Evolutionary conservation across 2,113 vertebrate species (phyloP).

Genomic region (Peromyscus polionotus): DNA sequence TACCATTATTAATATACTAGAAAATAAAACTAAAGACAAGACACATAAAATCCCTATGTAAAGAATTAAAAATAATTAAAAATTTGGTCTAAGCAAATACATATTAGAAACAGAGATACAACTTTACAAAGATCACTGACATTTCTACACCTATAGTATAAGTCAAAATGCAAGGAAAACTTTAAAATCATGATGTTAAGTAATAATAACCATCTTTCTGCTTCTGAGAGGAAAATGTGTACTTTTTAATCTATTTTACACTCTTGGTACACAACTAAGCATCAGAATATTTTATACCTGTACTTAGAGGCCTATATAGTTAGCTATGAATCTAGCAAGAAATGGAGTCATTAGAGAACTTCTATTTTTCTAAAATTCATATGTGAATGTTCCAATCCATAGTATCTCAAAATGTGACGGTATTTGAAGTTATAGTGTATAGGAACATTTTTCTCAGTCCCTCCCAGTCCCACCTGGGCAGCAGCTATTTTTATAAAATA

Average conservation of each 20-base stretch:
- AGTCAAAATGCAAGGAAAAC: background rate
- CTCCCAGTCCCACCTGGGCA: too few relatives aligned
- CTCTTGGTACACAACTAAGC: background rate
- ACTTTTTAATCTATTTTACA: background rate
- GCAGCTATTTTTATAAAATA: too few relatives aligned
- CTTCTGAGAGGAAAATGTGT: background rate
- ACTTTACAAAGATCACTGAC: background rate
- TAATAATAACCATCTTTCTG: background rate
- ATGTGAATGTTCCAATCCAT: background rate
- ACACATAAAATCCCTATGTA: background rate
- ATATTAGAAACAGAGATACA: background rate
- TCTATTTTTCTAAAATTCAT: background rate
- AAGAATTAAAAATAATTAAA: background rate
- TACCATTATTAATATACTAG: background rate
- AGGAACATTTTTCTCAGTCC: too few relatives aligned
- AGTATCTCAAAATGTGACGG: background rate
- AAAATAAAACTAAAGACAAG: background rate
- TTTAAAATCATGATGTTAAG: background rate
- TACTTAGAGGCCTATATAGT: background rate
- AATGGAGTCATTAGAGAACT: background rate
- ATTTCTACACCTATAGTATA: background rate
- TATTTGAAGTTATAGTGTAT: too few relatives aligned
- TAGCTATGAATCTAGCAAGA: background rate
- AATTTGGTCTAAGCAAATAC: background rate
- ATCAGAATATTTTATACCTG: background rate